Evolutionary conservation across 2,113 vertebrate species (phyloP), one percentile per base, ranked within the genome.

Genomic region (Rhinoderma darwinii): DNA sequence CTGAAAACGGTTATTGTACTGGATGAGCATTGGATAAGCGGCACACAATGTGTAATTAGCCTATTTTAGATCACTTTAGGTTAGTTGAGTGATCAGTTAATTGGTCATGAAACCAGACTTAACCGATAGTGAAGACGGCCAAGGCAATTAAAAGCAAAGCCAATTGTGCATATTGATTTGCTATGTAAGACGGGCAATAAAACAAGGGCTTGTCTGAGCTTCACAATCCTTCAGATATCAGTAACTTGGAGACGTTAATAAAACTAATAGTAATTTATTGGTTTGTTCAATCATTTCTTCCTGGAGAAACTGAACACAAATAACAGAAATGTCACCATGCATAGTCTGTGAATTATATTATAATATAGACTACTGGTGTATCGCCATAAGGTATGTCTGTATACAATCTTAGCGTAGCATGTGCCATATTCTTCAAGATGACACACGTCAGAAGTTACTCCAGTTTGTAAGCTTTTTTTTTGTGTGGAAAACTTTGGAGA

Each of bases 121-220:
- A 56, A 72, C 43, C 4, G 44, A 81, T 61, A 73, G 56, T 27
- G 61, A 68, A 70, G 32, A 51, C 14, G 18, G 22, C 9, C 50
- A 22, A 50, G 25, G 77, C 85, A 86, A 81, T 81, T 73, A 79
- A 82, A 59, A 54, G 66, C 75, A 81, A 74, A 74, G 37, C 77
- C 63, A 61, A 81, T 87, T 82, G 68, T 82, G 32, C 32, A 44
- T 81, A 87, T 87, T 87, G 77, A 82, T 87, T 81, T 81, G 20
- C 85, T 82, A 44, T 47, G 41, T 70, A 70, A 51, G 14, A 17
- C 30, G 18, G 76, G 63, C 35, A 80, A 86, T 56, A 86, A 86
- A 63, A 44, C 35, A 27, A 27, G 72, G 27, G n/a, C 39, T 76
- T 22, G 25, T 51, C 39, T 84, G 37, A 84, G 14, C 14, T 10